Evolutionary conservation across 2,888 invertebrate genomes (phyloP).

Genomic region (Cheilosia vernalis): DNA sequence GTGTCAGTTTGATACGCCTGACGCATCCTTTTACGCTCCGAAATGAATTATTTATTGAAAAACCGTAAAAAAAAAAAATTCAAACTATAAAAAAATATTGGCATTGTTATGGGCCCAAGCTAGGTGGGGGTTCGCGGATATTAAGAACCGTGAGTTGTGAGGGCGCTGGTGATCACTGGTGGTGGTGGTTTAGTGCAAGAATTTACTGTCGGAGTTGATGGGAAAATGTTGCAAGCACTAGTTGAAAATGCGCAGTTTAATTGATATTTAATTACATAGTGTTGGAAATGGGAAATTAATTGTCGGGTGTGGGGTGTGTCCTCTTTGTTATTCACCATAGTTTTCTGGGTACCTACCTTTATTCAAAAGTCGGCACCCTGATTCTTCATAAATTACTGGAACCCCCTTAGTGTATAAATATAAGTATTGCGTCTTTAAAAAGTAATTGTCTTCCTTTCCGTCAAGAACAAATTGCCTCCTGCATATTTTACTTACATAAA

Average conservation of each 20-base stretch:
- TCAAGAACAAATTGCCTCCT: too few species aligned
- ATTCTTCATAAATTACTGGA: too few species aligned
- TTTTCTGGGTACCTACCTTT: too few species aligned
- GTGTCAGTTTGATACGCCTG: slow-evolving; percentile 55
- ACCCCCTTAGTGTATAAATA: too few species aligned
- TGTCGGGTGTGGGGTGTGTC: not conserved
- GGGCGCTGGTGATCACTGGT: slow-evolving; percentile 3
- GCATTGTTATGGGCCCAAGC: slow-evolving; percentile 42
- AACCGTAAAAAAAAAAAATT: slow-evolving; percentile 2
- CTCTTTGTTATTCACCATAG: too few species aligned
- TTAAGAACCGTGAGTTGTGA: not conserved
- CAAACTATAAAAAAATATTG: slow-evolving; percentile 19
- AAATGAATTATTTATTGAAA: slow-evolving; percentile 67
- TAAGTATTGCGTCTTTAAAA: too few species aligned
- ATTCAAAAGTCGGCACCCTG: too few species aligned
- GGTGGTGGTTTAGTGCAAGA: not conserved
- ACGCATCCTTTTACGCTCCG: slow-evolving; percentile 42
- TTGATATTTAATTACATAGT: slow-evolving; percentile 6
- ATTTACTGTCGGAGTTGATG: not conserved
- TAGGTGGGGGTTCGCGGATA: not conserved
- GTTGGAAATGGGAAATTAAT: not conserved
- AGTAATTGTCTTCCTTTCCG: too few species aligned
- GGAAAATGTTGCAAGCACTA: not conserved
- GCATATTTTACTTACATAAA: too few species aligned
- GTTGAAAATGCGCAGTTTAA: not conserved